Base-by-base conservation (phyloP, 2,113 vertebrate species). In the Pseudois nayaur region DNA sequence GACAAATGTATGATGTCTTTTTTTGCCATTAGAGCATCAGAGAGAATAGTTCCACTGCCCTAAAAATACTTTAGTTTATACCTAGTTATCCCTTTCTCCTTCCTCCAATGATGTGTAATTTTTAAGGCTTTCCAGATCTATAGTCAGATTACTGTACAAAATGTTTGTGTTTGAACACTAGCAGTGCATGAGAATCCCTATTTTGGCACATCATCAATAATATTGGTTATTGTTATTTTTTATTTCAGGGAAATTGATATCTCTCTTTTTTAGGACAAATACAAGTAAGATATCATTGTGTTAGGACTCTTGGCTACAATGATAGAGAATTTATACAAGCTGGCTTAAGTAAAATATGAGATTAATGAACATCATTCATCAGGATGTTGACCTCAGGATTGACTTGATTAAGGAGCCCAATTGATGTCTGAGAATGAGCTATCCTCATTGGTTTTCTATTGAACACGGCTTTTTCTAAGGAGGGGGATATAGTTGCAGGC, bases 221-320 rank as follows among this genome's bases (percentile, higher is more conserved):
- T 62, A 60, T n/a, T 62, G 11, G 17, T 8, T 48, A 60, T 81
- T 91, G 59, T 74, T 81, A 64, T 89, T 85, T 95, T 90, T 89
- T 4, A 94, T 88, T 91, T 81, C 45, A 71, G 50, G 19, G 54
- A 85, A 94, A 71, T 50, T 88, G 21, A 33, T 54, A 55, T 74
- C 29, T 96, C 64, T 48, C 55, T 89, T 82, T 91, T n/a, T 86
- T 31, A 96, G 54, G 50, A 87, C 40, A 96, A 84, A 91, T 82
- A 76, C 8, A 79, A 93, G 45, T 84, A 85, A 94, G 31, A 81
- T 67, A 79, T 76, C 36, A 86, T 43, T 91, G 13, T 83, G 17
- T 29, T 95, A 45, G 23, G n/a, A 55, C 54, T 64, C 81, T 67
- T 48, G 7, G 48, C 87, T 91, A 57, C 10, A 97, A 50, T 64